Percentiles rank a stretch among this genome's conserved stretches.
Conservation (phyloP, 1,140 invertebrate genomes). For the Eurosta solidaginis region DNA sequence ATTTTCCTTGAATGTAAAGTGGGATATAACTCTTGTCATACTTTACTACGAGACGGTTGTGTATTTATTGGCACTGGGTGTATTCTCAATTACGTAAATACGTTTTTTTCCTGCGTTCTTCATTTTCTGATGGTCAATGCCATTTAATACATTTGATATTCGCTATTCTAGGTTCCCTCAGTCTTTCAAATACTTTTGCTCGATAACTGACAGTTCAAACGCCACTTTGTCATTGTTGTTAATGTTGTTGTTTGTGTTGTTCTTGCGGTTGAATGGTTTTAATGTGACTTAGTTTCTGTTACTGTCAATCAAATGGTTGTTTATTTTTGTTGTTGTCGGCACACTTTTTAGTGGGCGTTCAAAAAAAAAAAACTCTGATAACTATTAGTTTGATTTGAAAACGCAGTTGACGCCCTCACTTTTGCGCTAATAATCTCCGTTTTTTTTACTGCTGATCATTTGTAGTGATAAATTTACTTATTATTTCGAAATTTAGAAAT, state of each 20-base stretch:
- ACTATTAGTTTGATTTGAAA: not conserved
- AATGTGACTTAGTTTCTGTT: not conserved
- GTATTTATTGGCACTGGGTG: not conserved
- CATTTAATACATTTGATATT: not conserved
- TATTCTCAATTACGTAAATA: not conserved
- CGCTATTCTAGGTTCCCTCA: not conserved
- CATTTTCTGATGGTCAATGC: not conserved
- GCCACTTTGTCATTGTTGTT: conserved; percentile 9
- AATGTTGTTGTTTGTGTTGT: not conserved
- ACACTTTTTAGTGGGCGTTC: not conserved
- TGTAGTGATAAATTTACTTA: conserved; percentile 6
- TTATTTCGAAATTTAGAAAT: too few species aligned
- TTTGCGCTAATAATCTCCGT: conserved; percentile 20
- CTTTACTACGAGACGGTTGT: not conserved
- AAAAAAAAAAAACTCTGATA: too few species aligned
- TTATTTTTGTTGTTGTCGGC: too few species aligned
- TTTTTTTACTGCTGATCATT: not conserved
- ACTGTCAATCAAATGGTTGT: not conserved
- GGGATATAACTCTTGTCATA: not conserved
- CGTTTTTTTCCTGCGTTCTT: not conserved
- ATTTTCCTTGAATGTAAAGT: too few species aligned
- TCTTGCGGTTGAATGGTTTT: not conserved
- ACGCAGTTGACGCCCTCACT: not conserved
- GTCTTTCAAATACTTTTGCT: not conserved
- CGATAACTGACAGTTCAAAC: conserved; percentile 6